Evolutionary conservation across 1,140 invertebrate species (phyloP).

Genomic region (Radopholus similis): DNA sequence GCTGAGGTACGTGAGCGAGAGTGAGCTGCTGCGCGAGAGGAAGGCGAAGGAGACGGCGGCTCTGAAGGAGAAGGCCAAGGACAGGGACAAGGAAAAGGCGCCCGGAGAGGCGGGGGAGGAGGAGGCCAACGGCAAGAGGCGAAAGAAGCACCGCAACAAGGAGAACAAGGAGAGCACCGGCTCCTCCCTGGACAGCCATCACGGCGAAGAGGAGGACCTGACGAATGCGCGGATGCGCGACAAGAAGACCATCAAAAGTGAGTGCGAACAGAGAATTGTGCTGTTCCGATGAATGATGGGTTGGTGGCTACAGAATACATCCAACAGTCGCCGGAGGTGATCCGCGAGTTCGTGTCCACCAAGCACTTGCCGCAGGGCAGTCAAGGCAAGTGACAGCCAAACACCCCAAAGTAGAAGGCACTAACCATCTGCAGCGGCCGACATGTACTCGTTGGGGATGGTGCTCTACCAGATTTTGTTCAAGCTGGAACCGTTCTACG

Average conservation of each 20-base stretch:
- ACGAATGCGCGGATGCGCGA: background rate
- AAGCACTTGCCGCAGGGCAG: conserved; percentile 48
- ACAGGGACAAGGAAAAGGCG: conserved; percentile 6
- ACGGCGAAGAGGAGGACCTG: background rate
- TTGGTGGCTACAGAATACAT: conserved; percentile 41
- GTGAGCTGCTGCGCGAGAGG: conserved; percentile 25
- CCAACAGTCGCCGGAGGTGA: conserved; percentile 57
- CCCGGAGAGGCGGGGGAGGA: background rate
- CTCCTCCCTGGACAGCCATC: background rate
- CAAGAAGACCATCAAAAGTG: background rate
- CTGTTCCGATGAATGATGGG: too few species aligned
- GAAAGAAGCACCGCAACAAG: background rate
- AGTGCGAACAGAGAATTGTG: background rate
- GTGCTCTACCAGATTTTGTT: too few species aligned
- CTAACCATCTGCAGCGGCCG: background rate
- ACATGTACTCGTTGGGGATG: conserved; percentile 48
- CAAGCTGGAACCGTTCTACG: too few species aligned
- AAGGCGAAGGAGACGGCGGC: conserved; percentile 34
- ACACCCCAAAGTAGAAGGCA: conserved; percentile 41
- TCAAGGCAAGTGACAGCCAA: conserved; percentile 53
- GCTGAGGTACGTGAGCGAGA: conserved; percentile 39
- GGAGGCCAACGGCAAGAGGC: background rate
- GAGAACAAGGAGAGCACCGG: background rate
- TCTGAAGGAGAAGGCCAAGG: conserved; percentile 9
- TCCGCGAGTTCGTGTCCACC: conserved; percentile 50